Base-by-base conservation (phyloP, 2,888 invertebrate genomes). In the Ormyrus rosae region DNA sequence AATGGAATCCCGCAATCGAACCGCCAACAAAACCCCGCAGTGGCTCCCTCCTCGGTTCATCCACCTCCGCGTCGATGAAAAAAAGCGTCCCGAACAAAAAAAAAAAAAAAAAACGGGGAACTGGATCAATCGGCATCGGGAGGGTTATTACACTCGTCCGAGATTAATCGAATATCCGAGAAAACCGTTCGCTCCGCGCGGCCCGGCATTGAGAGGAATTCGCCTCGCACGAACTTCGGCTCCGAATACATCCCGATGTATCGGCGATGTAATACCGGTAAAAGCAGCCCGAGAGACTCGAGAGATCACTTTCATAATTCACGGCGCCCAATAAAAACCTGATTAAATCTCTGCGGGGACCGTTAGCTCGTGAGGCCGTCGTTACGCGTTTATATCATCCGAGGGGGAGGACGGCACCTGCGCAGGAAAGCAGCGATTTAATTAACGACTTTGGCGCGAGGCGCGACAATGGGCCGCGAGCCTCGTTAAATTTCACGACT, bases 191-290 rank as follows among this genome's bases (percentile, higher is more conserved):
- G 7, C 6, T 11, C 11, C 10, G 19, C 1, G n/a, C 46, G 56
- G 6, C 6, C 58, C 67, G 45, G 68, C 55, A 68, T 68, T 68
- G 68, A 68, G 56, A 55, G 68, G 68, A 68, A 68, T 68, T 68
- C 68, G 55, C 55, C 56, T 55, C 55, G 68, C 68, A 68, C 45
- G 55, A 68, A 45, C 11, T 19, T 13, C 19, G 19, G 19, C 5
- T 11, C n/a, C 56, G 19, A 7, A 19, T 60, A 6, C 58, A 11
- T 6, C 60, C 7, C 60, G 60, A 19, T 13, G 1, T 6, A 19
- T 13, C 19, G 60, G 6, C 13, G 6, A 19, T 60, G 4, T 34
- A 34, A 19, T 5, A n/a, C 19, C 19, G 34, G 60, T 60, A 19
- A 19, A 19, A 19, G 60, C 19, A 1, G 3, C 3, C 34, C 34